These are phyloP conservation scores for Eulemur mongoz DNA, from an alignment of 2,797 vertebrate genomes.

Conservation along the genomic window DNA sequence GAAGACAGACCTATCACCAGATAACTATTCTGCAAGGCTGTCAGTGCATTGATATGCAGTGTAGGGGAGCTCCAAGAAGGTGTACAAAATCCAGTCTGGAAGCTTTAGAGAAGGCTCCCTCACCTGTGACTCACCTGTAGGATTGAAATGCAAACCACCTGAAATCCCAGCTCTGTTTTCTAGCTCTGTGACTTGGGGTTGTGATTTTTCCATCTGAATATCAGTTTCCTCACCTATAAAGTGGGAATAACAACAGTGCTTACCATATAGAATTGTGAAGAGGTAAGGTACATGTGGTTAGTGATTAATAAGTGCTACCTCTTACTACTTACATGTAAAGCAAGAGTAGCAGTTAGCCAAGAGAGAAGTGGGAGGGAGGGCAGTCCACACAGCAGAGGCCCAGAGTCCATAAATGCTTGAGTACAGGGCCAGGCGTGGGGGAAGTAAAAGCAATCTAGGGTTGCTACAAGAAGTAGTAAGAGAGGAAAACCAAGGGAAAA, in stretches of 20 bases:
- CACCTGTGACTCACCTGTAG: not conserved
- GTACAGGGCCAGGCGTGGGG: not conserved
- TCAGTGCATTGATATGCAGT: not conserved
- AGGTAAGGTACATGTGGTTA: not conserved
- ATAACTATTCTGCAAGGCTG: not conserved
- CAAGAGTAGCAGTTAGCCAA: not conserved
- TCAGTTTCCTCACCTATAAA: not conserved
- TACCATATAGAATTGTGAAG: not conserved
- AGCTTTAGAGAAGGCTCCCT: not conserved
- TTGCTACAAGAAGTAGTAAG: not conserved
- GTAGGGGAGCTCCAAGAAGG: too few relatives aligned
- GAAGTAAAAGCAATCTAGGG: not conserved
- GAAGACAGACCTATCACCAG: not conserved
- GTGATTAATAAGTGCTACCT: not conserved
- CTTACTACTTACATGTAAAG: not conserved
- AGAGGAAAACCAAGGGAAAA: not conserved
- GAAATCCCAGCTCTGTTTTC: not conserved
- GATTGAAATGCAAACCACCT: not conserved
- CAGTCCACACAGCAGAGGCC: not conserved
- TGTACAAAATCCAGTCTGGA: not conserved
- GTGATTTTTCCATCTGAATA: not conserved
- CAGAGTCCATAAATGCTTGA: not conserved
- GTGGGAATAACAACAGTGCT: not conserved
- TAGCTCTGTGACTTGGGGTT: not conserved
- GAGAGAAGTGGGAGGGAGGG: not conserved